phyloP scores from a whole-genome alignment of 2,113 vertebrate genomes.

The Notarius quadriscutis region DNA sequence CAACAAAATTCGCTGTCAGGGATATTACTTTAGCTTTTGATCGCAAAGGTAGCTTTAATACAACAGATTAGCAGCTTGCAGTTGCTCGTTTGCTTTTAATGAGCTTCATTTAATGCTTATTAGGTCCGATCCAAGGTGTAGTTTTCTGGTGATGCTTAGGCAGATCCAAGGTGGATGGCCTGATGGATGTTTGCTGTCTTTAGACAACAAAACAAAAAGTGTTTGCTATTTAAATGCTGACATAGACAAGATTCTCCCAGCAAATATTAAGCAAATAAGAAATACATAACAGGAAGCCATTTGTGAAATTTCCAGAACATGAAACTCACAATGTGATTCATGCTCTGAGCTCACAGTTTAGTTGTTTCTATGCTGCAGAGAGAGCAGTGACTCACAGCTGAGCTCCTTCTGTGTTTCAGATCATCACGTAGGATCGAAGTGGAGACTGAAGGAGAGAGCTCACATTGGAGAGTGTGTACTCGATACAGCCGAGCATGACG shows the following conservation, averaged over 20 bases:
- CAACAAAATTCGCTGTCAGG: too few species aligned
- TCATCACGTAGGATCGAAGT: background rate
- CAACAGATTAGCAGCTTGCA: background rate
- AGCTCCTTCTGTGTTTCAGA: slow-evolving; percentile 13
- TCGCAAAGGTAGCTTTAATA: background rate
- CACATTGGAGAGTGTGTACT: slow-evolving; percentile 4
- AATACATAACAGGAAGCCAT: background rate
- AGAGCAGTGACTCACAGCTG: slow-evolving; percentile 28
- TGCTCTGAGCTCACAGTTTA: background rate
- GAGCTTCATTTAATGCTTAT: background rate
- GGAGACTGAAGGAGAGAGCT: background rate
- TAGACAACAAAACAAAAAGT: background rate
- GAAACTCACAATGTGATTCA: background rate
- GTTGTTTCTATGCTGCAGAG: background rate
- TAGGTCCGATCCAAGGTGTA: background rate
- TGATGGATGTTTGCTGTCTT: background rate
- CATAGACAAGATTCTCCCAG: background rate
- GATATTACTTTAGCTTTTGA: background rate
- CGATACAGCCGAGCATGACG: background rate
- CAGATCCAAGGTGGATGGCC: background rate
- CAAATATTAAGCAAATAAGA: background rate
- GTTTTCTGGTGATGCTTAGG: background rate
- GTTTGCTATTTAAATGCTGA: background rate
- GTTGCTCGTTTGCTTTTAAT: background rate
- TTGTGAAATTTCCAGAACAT: background rate